These are phyloP conservation scores for Platanista minor DNA, from an alignment of 2,113 vertebrate species.

Conservation along the genomic window DNA sequence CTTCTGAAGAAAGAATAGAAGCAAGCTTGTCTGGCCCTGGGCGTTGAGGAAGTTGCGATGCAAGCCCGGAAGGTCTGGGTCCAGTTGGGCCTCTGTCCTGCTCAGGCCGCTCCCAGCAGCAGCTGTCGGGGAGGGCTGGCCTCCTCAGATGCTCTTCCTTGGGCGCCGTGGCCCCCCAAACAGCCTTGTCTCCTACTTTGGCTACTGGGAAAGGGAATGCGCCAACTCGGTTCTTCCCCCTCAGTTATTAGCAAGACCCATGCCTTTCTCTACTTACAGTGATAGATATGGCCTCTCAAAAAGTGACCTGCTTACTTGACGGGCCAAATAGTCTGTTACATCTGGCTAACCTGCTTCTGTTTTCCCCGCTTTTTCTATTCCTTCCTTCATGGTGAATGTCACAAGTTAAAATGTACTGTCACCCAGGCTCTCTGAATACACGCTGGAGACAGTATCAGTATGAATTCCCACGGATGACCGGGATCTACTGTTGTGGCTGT, in stretches of 20 bases:
- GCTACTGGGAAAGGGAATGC: not conserved
- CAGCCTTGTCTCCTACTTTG: not conserved
- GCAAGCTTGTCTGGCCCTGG: not conserved
- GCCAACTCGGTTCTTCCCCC: not conserved
- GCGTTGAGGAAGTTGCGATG: not conserved
- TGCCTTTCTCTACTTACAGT: not conserved
- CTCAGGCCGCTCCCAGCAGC: not conserved
- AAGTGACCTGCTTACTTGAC: not conserved
- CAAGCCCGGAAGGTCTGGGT: not conserved
- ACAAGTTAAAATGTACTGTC: not conserved
- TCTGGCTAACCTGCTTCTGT: not conserved
- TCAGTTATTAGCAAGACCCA: not conserved
- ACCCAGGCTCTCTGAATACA: not conserved
- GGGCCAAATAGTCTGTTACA: not conserved
- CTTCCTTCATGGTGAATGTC: not conserved
- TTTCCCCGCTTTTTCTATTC: not conserved
- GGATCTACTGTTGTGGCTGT: accelerated
- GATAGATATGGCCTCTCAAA: not conserved
- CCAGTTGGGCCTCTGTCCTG: not conserved
- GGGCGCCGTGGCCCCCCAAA: not conserved
- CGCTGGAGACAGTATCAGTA: not conserved
- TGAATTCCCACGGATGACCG: accelerated
- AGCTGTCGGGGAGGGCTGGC: accelerated
- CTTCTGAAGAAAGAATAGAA: not conserved
- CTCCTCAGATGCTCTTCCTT: not conserved